phyloP scores from a whole-genome alignment of 2,797 vertebrate genomes.

The Falco berigora region DNA sequence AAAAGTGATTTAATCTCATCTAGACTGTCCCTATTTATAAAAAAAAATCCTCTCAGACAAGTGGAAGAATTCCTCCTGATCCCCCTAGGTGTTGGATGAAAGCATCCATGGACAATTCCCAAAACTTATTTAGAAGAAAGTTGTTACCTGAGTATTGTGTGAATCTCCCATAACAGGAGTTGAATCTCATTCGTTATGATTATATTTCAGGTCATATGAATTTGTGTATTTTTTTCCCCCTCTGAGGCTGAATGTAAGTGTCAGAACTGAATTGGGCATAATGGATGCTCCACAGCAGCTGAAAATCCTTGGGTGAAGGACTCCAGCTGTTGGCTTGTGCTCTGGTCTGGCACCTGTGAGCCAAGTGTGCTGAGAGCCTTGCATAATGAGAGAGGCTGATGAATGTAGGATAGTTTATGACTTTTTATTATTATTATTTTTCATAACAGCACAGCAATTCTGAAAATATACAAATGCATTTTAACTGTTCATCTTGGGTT shows the following conservation, averaged over 20 bases:
- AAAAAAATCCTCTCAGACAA: neutral
- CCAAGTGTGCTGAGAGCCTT: neutral
- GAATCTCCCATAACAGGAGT: neutral
- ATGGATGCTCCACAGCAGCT: slow-evolving; percentile 38
- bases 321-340: neutral
- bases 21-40: neutral
- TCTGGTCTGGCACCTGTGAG: slow-evolving; percentile 29
- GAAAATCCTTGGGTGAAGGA: slow-evolving; percentile 46
- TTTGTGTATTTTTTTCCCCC: neutral
- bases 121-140: neutral
- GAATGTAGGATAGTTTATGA: neutral
- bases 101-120: neutral
- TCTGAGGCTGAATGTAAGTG: neutral
- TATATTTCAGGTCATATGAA: neutral
- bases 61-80: neutral
- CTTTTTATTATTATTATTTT: neutral
- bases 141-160: neutral
- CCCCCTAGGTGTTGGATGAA: neutral
- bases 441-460: neutral
- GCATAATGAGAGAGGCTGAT: neutral
- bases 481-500: neutral
- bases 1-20: neutral
- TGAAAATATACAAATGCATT: neutral
- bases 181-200: neutral
- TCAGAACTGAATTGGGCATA: neutral